Evolutionary conservation across 2,113 vertebrate species (phyloP).

Genomic region (Scomber scombrus): DNA sequence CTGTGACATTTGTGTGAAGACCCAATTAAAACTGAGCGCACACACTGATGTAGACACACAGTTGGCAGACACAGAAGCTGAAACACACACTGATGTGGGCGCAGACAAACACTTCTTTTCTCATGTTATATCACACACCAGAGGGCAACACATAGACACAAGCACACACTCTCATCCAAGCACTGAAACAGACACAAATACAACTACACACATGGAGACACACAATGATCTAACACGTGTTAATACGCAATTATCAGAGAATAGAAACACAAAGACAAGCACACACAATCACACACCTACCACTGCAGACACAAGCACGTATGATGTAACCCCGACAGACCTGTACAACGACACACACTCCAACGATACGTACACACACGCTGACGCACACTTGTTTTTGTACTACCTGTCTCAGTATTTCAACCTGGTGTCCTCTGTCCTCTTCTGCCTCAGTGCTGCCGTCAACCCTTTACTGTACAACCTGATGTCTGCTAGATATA

Average conservation of each 20-base stretch:
- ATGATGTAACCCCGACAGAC: not conserved
- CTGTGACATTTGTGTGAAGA: constrained; percentile 3
- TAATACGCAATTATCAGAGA: too few relatives aligned
- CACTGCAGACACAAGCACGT: not conserved
- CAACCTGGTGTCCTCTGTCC: constrained; percentile 84
- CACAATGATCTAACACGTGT: not conserved
- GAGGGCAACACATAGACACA: not conserved
- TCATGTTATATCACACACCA: not conserved
- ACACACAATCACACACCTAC: not conserved
- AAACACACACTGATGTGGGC: not conserved
- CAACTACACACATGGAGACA: not conserved
- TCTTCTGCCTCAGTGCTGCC: constrained; percentile 87
- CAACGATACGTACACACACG: not conserved
- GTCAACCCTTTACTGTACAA: constrained; percentile 87
- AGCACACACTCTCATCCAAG: not conserved
- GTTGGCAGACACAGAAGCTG: not conserved
- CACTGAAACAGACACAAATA: not conserved
- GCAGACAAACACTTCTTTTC: not conserved
- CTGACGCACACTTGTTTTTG: constrained; percentile 52
- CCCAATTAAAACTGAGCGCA: not conserved
- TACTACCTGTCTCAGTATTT: constrained; percentile 86
- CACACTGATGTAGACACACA: not conserved
- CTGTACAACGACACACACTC: not conserved
- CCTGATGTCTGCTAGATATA: constrained; percentile 85
- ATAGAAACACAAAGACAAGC: not conserved